phyloP scores from a whole-genome alignment of 2,888 invertebrate species.

The Cataglyphis rosenhaueri region DNA sequence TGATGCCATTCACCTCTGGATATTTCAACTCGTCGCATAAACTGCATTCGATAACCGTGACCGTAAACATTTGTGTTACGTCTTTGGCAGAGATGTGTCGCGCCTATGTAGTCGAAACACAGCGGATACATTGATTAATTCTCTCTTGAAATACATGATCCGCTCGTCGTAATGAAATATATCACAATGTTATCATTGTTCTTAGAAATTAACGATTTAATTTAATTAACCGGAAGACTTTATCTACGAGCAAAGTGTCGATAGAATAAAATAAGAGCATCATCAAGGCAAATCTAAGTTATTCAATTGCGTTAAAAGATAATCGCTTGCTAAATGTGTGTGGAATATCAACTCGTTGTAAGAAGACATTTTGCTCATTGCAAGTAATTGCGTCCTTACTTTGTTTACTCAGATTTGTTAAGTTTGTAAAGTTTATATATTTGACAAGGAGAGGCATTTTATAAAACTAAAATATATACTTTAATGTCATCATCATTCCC shows the following conservation, averaged over 20 bases:
- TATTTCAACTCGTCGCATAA: constrained; percentile 28
- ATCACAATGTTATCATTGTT: constrained; percentile 19
- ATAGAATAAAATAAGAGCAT: neutral
- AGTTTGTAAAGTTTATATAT: neutral
- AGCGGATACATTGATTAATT: constrained; percentile 18
- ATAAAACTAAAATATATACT: neutral
- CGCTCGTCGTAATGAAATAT: constrained; percentile 7
- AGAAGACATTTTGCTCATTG: neutral
- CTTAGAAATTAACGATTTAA: constrained; percentile 23
- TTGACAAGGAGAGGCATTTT: neutral
- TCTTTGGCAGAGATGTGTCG: constrained; percentile 16
- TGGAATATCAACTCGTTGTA: neutral
- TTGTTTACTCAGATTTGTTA: constrained; percentile 7
- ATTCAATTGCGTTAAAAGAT: neutral
- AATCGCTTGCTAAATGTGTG: neutral
- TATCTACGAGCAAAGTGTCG: neutral
- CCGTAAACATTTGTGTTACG: constrained; percentile 54
- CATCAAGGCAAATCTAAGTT: neutral
- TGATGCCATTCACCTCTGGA: constrained; percentile 43
- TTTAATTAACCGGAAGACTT: neutral
- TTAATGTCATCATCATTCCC: neutral
- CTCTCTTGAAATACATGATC: neutral
- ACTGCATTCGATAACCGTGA: constrained; percentile 38
- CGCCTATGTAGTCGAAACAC: neutral
- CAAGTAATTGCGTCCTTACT: neutral